Conservation (phyloP, 2,888 invertebrate species). For the Sceliomorpha sp. region DNA sequence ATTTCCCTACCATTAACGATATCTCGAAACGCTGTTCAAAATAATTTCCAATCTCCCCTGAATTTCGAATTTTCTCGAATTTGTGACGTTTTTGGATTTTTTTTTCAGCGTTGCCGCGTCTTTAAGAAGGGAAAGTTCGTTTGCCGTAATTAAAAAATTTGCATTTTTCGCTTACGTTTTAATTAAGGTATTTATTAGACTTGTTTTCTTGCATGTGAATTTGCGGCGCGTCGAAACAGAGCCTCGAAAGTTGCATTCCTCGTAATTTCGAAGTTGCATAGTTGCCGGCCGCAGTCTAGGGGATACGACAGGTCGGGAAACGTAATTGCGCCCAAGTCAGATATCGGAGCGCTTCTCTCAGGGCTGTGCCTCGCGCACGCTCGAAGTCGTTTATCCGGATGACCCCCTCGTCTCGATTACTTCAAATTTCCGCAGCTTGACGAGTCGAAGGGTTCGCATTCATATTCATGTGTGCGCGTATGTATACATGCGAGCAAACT, state of each 20-base stretch:
- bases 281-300: slow-evolving; percentile 50
- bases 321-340: slow-evolving; percentile 47
- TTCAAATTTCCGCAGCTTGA: slow-evolving; percentile 22
- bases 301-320: slow-evolving; percentile 54
- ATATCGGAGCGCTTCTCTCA: slow-evolving; percentile 35
- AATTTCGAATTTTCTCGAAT: too few species aligned
- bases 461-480: too few species aligned
- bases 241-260: slow-evolving; percentile 51
- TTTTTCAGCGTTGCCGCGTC: too few species aligned
- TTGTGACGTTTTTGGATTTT: too few species aligned
- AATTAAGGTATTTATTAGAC: background rate
- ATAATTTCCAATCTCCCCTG: too few species aligned
- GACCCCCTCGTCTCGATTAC: slow-evolving; percentile 38
- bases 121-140: too few species aligned
- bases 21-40: too few species aligned
- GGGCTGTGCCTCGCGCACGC: slow-evolving; percentile 9
- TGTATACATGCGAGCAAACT: too few species aligned
- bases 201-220: slow-evolving; percentile 43
- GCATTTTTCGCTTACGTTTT: too few species aligned
- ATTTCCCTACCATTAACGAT: too few species aligned
- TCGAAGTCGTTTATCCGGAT: slow-evolving; percentile 38
- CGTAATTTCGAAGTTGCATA: slow-evolving; percentile 52
- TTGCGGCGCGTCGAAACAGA: slow-evolving; percentile 35
- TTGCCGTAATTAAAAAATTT: too few species aligned
- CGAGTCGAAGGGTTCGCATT: slow-evolving; percentile 17